Evolutionary conservation across 2,888 invertebrate species (phyloP), one percentile per base, ranked within the genome.

Genomic region (Loripinus fragilis): DNA sequence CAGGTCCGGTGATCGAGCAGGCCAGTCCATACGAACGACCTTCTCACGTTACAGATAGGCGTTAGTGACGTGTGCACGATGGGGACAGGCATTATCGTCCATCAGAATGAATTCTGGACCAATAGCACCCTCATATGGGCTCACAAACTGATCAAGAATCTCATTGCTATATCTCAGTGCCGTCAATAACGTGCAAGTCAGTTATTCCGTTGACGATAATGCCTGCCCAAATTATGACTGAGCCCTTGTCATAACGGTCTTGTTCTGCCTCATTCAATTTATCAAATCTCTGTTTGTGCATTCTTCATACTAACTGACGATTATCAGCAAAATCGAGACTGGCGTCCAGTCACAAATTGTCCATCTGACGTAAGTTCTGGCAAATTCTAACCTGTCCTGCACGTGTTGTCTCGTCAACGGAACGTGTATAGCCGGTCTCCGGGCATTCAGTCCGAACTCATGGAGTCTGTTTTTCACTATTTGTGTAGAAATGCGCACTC

Each of bases 1-100:
- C 75, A 70, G 1, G 64, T 69, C 64, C 10, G 45, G 65, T n/a
- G 65, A 65, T 33, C 38, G 65, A 55, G 64, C 70, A 25, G 68
- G 74, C 69, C 20, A 69, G 68, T 60, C 69, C 60, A 69, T 8
- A 38, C 73, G 48, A 17, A 17, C 52, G 25, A 73, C 67, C 10
- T 48, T 28, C 52, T 73, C 52, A 20, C 52, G 64, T 67, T 73
- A 38, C 45, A 45, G n/a, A n/a, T n/a, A n/a, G n/a, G 45, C 45
- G 17, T 45, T 3, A 20, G 45, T 45, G 45, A 45, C n/a, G 45
- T 45, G 45, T 45, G 17, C 45, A 45, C 45, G n/a, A 28, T 52
- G 52, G 28, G 52, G 52, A 52, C 52, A 28, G 28, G 52, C 25
- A 23, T 52, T 10, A 52, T 52, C 52, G 52, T 52, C 25, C 52